Percentiles rank a stretch among this genome's conserved stretches.
These are phyloP conservation scores for Xyrichtys novacula DNA, from an alignment of 2,797 vertebrate species.

Conservation along the genomic window DNA sequence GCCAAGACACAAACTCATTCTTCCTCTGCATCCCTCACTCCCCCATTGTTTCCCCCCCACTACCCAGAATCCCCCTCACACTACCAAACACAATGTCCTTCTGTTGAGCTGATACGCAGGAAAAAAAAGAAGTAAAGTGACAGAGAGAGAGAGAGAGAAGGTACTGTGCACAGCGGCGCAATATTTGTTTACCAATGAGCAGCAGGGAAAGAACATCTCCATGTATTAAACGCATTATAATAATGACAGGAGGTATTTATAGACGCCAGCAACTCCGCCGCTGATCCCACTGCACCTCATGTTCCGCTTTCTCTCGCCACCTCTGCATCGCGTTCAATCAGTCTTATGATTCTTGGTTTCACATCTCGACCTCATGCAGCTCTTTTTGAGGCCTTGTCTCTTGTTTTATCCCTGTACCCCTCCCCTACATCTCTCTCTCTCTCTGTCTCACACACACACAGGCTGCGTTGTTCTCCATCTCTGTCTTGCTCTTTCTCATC, in stretches of 20 bases:
- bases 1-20: conserved; percentile 74
- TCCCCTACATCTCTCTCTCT: conserved; percentile 51
- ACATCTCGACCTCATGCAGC: conserved; percentile 37
- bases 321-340: conserved; percentile 38
- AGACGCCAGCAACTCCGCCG: conserved; percentile 27
- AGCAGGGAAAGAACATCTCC: conserved; percentile 36
- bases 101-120: conserved; percentile 66
- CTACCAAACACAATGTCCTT: conserved; percentile 65
- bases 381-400: conserved; percentile 49
- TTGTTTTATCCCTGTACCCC: conserved; percentile 57
- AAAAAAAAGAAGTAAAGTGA: conserved; percentile 23
- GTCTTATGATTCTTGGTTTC: conserved; percentile 34
- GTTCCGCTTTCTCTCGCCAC: conserved; percentile 12
- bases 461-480: conserved; percentile 58
- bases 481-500: conserved; percentile 44
- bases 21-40: conserved; percentile 33
- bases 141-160: conserved; percentile 27
- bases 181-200: conserved; percentile 58
- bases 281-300: conserved; percentile 29
- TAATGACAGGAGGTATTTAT: conserved; percentile 61
- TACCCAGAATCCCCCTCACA: conserved; percentile 28
- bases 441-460: conserved; percentile 43
- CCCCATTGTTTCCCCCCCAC: conserved; percentile 39
- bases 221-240: conserved; percentile 51
- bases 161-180: conserved; percentile 15